Base-by-base conservation (phyloP, 2,888 invertebrate species). In the Zaprionus bogoriensis region DNA sequence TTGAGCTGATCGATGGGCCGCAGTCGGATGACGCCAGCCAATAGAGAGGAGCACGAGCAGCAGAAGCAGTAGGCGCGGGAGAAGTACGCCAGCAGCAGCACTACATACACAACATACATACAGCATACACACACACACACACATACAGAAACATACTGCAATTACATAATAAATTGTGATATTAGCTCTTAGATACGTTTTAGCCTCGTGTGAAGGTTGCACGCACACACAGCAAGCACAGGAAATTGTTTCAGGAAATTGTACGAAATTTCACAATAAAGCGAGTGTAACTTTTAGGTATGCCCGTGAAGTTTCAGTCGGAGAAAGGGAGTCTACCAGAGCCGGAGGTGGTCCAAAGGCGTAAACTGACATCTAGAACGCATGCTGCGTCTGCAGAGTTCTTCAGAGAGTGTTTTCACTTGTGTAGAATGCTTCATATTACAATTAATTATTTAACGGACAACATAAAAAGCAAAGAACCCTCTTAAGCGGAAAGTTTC, bases 181-280 rank as follows among this genome's bases (percentile, higher is more conserved):
- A 89, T 90, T 89, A 89, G 90, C 78, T 87, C 67, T 88, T 89
- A 89, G 88, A 84, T 77, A 87, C 80, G 87, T 84, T 74, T 81
- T 88, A 88, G 79, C 81, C 67, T 83, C 84, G 64, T 66, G 48
- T 60, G 54, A 60, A 46, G 51, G 69, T 74, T 74, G 74, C 32
- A 36, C 32, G 32, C 14, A 36, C 17, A 27, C 80, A 73, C 81
- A 32, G 44, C 52, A 44, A 61, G 59, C 66, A 61, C 60, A n/a
- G n/a, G n/a, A n/a, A n/a, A n/a, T 66, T 75, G 47, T 67, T 67
- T 64, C 47, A 57, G 9, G 39, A 67, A 63, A 67, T 61, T 52
- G 45, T 46, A 50, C 61, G 61, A 54, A 67, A 42, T 58, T 82
- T 67, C 76, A 63, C 47, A 80, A 86, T 80, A 76, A 79, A 77